phyloP scores from a whole-genome alignment of 2,797 vertebrate species.

The Pipistrellus pipistrellus region DNA sequence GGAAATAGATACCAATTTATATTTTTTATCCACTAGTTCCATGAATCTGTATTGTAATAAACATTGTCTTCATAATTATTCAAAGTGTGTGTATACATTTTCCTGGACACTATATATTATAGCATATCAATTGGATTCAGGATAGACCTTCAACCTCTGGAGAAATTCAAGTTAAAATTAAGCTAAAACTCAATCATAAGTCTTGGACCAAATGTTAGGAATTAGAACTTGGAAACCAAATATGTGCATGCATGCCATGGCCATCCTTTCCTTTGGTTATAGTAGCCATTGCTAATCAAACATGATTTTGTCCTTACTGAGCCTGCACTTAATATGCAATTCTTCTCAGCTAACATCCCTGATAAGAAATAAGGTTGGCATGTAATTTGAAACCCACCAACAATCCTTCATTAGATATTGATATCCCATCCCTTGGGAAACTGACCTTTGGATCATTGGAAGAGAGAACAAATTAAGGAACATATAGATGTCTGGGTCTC shows the following conservation, averaged over 20 bases:
- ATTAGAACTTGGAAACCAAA: slow-evolving; percentile 19
- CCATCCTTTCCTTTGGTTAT: background rate
- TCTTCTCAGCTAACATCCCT: background rate
- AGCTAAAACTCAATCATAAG: background rate
- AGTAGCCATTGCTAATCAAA: slow-evolving; percentile 34
- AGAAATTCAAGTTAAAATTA: slow-evolving; percentile 46
- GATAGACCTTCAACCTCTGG: background rate
- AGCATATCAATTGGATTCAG: background rate
- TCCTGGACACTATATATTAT: background rate
- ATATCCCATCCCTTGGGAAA: no score
- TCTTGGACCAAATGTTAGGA: background rate
- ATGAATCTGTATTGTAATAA: no score
- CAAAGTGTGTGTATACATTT: no score
- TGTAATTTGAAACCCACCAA: background rate
- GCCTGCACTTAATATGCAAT: background rate
- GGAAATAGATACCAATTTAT: no score
- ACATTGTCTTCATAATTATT: no score
- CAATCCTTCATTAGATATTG: background rate
- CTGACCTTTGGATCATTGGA: background rate
- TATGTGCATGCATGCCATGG: background rate
- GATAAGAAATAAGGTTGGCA: background rate
- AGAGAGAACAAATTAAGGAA: background rate
- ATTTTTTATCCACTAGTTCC: no score
- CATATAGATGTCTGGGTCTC: background rate
- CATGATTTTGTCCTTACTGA: background rate